Percentiles rank a stretch among this genome's conserved stretches.
These are phyloP conservation scores for Gila robusta DNA, from an alignment of 2,797 vertebrate genomes.

Conservation along the genomic window DNA sequence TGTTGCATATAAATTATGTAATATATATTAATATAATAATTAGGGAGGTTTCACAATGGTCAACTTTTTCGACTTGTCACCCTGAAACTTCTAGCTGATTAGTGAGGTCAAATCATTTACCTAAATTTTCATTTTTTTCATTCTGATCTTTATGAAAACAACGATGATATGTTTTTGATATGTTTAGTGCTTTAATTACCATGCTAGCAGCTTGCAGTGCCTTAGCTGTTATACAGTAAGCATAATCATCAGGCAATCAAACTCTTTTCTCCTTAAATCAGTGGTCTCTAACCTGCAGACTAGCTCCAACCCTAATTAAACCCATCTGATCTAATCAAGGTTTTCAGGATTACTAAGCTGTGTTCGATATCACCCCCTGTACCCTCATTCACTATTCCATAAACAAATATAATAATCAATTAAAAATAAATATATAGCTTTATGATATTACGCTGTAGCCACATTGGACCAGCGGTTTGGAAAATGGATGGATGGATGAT, in stretches of 20 bases:
- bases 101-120: neutral
- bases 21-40: no score
- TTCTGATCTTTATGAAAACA: neutral
- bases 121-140: neutral
- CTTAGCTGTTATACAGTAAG: neutral
- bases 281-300: neutral
- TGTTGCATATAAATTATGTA: neutral
- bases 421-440: no score
- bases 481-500: neutral
- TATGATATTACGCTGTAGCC: no score
- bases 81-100: neutral
- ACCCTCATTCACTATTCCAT: neutral
- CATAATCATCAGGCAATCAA: neutral
- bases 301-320: neutral
- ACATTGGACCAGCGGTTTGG: neutral
- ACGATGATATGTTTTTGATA: neutral
- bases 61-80: neutral
- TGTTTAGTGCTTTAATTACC: neutral
- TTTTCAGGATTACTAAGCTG: neutral
- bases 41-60: neutral
- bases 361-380: neutral
- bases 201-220: neutral
- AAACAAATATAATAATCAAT: neutral
- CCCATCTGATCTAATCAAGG: neutral
- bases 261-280: neutral